Percentiles rank a stretch among this genome's conserved stretches.
Evolutionary conservation across 2,113 vertebrate species (phyloP).

Genomic region (Proterorhinus semilunaris): DNA sequence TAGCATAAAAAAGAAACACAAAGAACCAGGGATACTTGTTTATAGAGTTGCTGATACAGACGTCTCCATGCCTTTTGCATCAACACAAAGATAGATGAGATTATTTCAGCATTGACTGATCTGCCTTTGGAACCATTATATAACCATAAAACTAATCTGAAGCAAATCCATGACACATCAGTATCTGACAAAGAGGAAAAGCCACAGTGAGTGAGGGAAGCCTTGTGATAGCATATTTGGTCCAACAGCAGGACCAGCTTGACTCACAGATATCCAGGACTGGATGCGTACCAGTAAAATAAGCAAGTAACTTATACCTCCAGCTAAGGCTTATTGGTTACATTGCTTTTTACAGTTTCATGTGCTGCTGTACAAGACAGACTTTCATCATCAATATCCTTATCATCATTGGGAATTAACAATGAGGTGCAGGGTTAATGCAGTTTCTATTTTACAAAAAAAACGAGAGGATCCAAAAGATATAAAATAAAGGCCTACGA

Average conservation of each 20-base stretch:
- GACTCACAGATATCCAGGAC: slow-evolving; percentile 51
- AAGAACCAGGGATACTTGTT: background rate
- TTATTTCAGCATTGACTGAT: slow-evolving; percentile 45
- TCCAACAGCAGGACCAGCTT: slow-evolving; percentile 29
- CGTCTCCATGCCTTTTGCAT: slow-evolving; percentile 35
- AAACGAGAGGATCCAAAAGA: too few relatives aligned
- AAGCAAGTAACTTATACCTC: background rate
- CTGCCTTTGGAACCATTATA: slow-evolving; percentile 51
- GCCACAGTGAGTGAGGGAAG: slow-evolving; percentile 33
- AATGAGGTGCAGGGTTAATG: too few relatives aligned
- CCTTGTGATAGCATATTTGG: slow-evolving; percentile 22
- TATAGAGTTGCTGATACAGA: background rate
- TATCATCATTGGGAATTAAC: too few relatives aligned
- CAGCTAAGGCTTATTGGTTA: background rate
- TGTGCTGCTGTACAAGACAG: background rate
- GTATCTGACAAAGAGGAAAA: slow-evolving; percentile 25
- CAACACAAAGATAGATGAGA: slow-evolving; percentile 37
- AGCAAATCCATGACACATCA: slow-evolving; percentile 29
- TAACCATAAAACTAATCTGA: slow-evolving; percentile 55
- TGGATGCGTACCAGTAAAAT: slow-evolving; percentile 14
- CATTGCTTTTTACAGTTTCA: background rate
- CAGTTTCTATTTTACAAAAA: too few relatives aligned
- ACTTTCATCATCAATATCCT: background rate
- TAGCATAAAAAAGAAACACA: background rate
- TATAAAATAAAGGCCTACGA: too few relatives aligned